Conservation (phyloP, 2,888 invertebrate genomes). For the Eilema griseolum region DNA sequence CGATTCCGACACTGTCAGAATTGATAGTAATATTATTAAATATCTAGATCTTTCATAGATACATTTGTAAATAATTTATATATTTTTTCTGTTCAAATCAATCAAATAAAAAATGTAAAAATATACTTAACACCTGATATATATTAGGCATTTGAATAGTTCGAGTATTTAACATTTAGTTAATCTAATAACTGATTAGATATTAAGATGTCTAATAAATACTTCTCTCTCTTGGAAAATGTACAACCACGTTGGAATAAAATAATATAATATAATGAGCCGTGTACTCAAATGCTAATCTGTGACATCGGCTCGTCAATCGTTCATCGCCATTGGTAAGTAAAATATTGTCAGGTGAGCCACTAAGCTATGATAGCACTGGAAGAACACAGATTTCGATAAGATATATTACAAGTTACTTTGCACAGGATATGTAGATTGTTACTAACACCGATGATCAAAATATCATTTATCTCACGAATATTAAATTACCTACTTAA, state of each 20-base stretch:
- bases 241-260: conserved; percentile 65
- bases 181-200: conserved; percentile 61
- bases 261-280: conserved; percentile 41
- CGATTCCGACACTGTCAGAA: conserved; percentile 71
- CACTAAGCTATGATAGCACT: conserved; percentile 73
- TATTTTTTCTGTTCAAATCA: conserved; percentile 57
- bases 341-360: conserved; percentile 76
- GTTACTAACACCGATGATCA: conserved; percentile 75
- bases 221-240: conserved; percentile 81
- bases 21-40: conserved; percentile 56
- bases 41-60: conserved; percentile 58
- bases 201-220: conserved; percentile 64
- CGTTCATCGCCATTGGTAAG: conserved; percentile 9
- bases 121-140: conserved; percentile 70
- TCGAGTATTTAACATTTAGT: conserved; percentile 60
- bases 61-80: conserved; percentile 63
- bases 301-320: conserved; percentile 8
- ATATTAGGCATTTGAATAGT: conserved; percentile 64
- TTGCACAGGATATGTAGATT: conserved; percentile 76
- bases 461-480: conserved; percentile 64
- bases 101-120: conserved; percentile 70
- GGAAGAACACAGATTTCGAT: conserved; percentile 82
- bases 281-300: conserved; percentile 11
- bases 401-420: conserved; percentile 65
- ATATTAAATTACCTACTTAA: conserved; percentile 56